phyloP scores from a whole-genome alignment of 2,113 vertebrate species.

The Bubo scandiacus region DNA sequence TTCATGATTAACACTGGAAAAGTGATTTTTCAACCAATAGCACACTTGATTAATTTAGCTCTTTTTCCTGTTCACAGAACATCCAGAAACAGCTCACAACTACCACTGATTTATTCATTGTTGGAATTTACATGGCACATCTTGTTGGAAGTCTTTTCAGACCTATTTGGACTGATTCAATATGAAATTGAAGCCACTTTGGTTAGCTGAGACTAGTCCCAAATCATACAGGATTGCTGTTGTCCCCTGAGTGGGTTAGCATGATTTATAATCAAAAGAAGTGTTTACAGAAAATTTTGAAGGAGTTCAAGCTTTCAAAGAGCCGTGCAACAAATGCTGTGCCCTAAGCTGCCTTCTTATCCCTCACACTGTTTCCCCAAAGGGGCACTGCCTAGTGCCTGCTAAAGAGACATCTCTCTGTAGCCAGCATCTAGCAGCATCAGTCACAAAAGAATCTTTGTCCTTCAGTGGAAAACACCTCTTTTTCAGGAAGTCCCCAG shows the following conservation, averaged over 20 bases:
- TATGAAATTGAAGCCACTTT: not conserved
- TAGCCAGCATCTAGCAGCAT: not conserved
- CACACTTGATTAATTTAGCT: not conserved
- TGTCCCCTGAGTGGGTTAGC: not conserved
- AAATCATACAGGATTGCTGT: not conserved
- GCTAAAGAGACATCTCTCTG: not conserved
- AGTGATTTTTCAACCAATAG: not conserved
- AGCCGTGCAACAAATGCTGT: not conserved
- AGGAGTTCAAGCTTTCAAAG: not conserved
- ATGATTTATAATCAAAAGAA: not conserved
- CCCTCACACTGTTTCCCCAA: rapidly evolving
- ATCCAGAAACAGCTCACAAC: not conserved
- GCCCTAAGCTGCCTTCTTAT: not conserved
- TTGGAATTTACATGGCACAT: not conserved
- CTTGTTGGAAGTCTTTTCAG: not conserved
- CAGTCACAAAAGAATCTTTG: not conserved
- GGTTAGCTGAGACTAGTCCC: not conserved
- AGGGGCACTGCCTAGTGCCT: not conserved
- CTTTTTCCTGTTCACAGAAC: not conserved
- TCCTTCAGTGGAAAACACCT: not conserved
- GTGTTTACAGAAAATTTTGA: not conserved
- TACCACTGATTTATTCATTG: not conserved
- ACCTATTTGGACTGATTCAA: not conserved
- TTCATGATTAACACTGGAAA: not conserved
- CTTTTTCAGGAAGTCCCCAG: not conserved